Evolutionary conservation across 2,888 invertebrate genomes (phyloP), one percentile per base, ranked within the genome.

Genomic region (Pyrrhia umbra): DNA sequence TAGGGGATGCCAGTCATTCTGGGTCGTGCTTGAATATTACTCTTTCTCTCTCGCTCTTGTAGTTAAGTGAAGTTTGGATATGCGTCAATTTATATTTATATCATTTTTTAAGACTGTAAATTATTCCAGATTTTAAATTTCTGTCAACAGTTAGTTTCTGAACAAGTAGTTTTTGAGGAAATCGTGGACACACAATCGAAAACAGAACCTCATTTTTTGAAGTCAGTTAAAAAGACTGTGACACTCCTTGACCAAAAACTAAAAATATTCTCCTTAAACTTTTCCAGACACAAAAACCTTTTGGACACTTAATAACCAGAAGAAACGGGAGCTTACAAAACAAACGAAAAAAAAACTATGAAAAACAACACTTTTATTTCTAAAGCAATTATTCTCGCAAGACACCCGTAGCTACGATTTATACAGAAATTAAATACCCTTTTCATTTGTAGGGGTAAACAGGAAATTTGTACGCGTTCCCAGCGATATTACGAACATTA

Each of bases 401-500:
- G 71, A 62, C 62, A 62, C 46, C 30, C 52, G 73, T 40, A 67
- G 50, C 62, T 39, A 59, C 65, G 72, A 72, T 73, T 73, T 59
- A 72, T 72, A 73, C 55, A 68, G 58, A 73, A 72, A 72, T 72
- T 68, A 62, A 72, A 73, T 68, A 73, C 68, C 62, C 58, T 73
- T 73, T 71, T 59, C 68, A 62, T 73, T 68, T 51, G 72, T 45
- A 10, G 46, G 46, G 50, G 68, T 68, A 59, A 73, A 73, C 72
- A 73, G 74, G 74, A 72, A 72, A 72, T 72, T 72, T 62, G 72
- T 72, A 73, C 71, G 73, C 49, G 72, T 73, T 73, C 73, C 74
- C 40, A 10, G 56, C 61, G 23, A 73, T 73, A 72, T 73, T 68
- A 73, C 68, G 68, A 47, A 59, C 62, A 62, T 73, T 72, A 72